Conservation (phyloP, 2,797 vertebrate genomes). For the Paratrypauchen microcephalus region DNA sequence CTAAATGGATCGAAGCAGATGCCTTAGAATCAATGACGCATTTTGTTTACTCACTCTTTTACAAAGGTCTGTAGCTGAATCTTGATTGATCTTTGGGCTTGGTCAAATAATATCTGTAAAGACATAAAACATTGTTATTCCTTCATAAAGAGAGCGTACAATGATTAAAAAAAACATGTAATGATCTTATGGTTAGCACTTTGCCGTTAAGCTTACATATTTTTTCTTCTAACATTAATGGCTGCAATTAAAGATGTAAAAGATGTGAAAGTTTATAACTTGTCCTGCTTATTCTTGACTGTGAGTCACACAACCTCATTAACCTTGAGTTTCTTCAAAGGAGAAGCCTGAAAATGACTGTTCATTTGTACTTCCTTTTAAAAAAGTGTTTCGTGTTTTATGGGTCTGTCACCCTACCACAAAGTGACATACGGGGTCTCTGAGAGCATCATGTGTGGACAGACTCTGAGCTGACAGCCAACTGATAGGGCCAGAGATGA, state of each 20-base stretch:
- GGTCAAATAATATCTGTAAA: conserved; percentile 94
- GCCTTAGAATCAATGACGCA: conserved; percentile 1
- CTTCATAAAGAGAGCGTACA: neutral
- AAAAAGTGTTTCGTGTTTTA: conserved; percentile 20
- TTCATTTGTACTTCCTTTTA: neutral
- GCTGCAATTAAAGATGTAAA: conserved; percentile 48
- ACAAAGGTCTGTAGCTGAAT: conserved; percentile 95
- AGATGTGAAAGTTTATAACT: too few relatives aligned
- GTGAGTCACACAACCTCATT: conserved; percentile 56
- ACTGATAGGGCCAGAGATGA: conserved; percentile 64
- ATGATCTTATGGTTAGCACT: neutral
- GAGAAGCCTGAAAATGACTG: conserved; percentile 3
- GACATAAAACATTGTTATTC: conserved; percentile 3
- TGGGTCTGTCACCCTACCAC: conserved; percentile 10
- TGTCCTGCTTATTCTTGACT: conserved; percentile 23
- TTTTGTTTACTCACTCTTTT: conserved; percentile 89
- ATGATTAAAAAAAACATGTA: neutral
- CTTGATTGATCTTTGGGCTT: conserved; percentile 97
- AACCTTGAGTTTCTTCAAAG: conserved; percentile 47
- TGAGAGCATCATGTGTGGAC: conserved; percentile 60
- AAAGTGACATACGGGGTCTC: conserved; percentile 58
- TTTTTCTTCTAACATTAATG: conserved; percentile 38
- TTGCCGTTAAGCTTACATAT: too few relatives aligned
- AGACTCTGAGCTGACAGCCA: conserved; percentile 66
- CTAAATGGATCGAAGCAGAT: conserved; percentile 47